Base-by-base conservation (phyloP, 1,140 invertebrate species). In the Microvelia longipes region DNA sequence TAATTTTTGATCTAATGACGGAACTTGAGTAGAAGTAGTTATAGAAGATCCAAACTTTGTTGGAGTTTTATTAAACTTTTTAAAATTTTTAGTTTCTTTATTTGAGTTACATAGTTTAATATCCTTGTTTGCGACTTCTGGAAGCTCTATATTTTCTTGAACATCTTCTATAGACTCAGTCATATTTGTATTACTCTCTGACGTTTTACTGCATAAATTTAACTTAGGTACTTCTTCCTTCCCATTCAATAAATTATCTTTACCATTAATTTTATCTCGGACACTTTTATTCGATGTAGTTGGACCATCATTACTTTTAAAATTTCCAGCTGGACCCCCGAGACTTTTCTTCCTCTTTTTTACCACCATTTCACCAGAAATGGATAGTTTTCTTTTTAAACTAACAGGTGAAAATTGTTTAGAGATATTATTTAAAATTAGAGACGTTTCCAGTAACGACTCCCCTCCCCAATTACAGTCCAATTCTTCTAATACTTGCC, bases 391-490 rank as follows among this genome's bases (percentile, higher is more conserved):
- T 19, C 35, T 50, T 50, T 50, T 50, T 19, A 50, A 50, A 5
- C 5, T 11, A 50, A 50, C 35, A 50, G 35, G 35, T 50, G 35
- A 50, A 50, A 11, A 50, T 50, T 50, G 35, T 50, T 50, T 50
- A 11, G 35, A 50, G 35, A 50, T 50, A 19, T 50, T 50, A 5
- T 5, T 50, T 50, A 50, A 50, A 50, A 50, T 50, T 50, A 50
- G 19, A 5, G 35, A 75, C 26, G 71, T 66, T 69, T 75, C 72
- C 28, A 76, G 68, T 29, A 76, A 50, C 71, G 73, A 75, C 19
- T 75, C 75, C 11, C 75, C 75, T 27, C 75, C 75, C 35, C 64
- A 68, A 73, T 76, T 75, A 11, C 70, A 70, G 71, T 76, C 75
- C 26, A 75, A 72, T 28, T 71, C 72, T 68, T 75, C 72, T 26